Base-by-base conservation (phyloP, 2,888 invertebrate genomes). In the Erebia epiphron region DNA sequence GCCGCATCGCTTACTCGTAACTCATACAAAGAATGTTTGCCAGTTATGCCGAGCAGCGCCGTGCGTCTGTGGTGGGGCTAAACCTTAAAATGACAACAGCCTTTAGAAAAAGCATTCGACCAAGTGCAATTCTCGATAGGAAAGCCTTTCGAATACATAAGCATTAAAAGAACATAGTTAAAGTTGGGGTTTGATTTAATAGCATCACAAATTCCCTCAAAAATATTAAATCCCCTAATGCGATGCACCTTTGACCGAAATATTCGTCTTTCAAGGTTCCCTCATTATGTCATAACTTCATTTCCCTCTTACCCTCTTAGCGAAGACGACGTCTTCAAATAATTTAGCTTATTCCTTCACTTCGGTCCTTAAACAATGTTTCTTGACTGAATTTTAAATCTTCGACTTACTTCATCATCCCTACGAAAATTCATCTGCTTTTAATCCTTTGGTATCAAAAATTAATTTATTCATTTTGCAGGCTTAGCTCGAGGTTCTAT, bases 341-440 rank as follows among this genome's bases (percentile, higher is more conserved):
- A 62, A 62, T 62, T 46, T 16, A 62, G 18, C 61, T 62, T 21
- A 62, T 62, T 49, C 49, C 61, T 49, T 46, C 61, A 46, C 21
- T 46, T 18, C 9, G 21, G 18, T 16, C 13, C 26, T 18, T 10
- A n/a, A 41, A 60, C 43, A 43, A 60, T 43, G 60, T 43, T n/a
- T 43, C 43, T 60, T 41, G 60, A 60, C 43, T 16, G 43, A 60
- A 60, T 60, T 60, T 60, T 41, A 43, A 60, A 60, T 60, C 16
- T 9, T 43, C 60, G 16, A 16, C 43, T n/a, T 41, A 35, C n/a
- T 16, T 60, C 43, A 52, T 52, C 52, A 49, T 5, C 49, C 5
- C 3, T 58, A n/a, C 35, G 35, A 35, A 57, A 57, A 1, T 57
- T 26, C 13, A 35, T 58, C 26, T 3, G n/a, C 58, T 56, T 13